phyloP scores from a whole-genome alignment of 2,888 invertebrate species.

The Rhamphomyia laevipes region DNA sequence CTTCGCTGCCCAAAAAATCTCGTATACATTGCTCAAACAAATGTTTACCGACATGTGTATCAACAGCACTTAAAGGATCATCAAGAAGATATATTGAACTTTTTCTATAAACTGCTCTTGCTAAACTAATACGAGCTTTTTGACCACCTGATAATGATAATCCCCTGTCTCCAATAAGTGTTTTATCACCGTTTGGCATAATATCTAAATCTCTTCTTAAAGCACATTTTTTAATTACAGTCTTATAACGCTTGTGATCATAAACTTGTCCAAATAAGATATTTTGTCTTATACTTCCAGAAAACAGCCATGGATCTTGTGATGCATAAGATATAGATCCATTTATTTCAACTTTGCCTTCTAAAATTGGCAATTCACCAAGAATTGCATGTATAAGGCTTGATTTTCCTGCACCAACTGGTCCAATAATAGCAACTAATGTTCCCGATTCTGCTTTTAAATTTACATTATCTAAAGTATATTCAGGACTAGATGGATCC shows the following conservation, averaged over 20 bases:
- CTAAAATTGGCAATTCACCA: conserved; percentile 40
- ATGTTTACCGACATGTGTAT: conserved; percentile 79
- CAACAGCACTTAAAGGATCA: conserved; percentile 89
- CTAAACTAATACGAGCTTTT: conserved; percentile 77
- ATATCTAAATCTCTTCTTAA: conserved; percentile 44
- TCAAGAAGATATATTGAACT: conserved; percentile 81
- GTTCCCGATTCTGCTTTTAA: conserved; percentile 52
- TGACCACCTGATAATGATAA: conserved; percentile 77
- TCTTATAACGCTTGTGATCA: conserved; percentile 46
- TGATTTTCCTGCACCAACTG: conserved; percentile 57
- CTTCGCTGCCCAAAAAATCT: conserved; percentile 48
- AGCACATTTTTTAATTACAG: conserved; percentile 39
- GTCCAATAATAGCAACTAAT: conserved; percentile 55
- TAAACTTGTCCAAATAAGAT: conserved; percentile 50
- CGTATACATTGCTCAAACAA: conserved; percentile 57
- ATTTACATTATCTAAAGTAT: conserved; percentile 55
- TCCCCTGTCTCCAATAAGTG: conserved; percentile 68
- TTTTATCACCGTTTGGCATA: conserved; percentile 47
- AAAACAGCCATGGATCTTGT: conserved; percentile 77
- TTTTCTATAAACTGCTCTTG: conserved; percentile 74
- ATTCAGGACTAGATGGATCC: conserved; percentile 47
- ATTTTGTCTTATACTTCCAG: conserved; percentile 51
- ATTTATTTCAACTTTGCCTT: conserved; percentile 45
- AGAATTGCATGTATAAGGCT: conserved; percentile 43
- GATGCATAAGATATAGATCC: conserved; percentile 60